These are phyloP conservation scores for Dryoscopus gambensis DNA, from an alignment of 2,113 vertebrate species.

Conservation along the genomic window DNA sequence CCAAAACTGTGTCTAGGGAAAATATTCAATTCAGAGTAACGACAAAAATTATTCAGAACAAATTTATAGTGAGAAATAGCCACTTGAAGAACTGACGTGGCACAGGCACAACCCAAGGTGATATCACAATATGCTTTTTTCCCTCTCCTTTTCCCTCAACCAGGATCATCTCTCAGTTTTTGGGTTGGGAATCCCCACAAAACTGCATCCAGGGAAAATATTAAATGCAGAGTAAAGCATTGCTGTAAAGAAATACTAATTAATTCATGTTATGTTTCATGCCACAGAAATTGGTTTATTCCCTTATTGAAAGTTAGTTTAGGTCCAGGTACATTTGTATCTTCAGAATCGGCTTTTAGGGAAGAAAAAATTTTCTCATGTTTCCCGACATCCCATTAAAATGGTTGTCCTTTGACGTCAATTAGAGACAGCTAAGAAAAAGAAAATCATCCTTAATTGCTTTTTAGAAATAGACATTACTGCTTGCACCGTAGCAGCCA, in stretches of 20 bases:
- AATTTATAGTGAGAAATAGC: conserved; percentile 26
- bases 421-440: not conserved
- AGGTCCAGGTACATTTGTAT: not conserved
- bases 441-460: conserved; percentile 45
- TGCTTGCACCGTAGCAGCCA: not conserved
- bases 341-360: not conserved
- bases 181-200: not conserved
- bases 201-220: not conserved
- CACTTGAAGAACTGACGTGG: not conserved
- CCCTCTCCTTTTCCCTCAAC: not conserved
- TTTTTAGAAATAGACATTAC: conserved; percentile 31
- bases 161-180: not conserved
- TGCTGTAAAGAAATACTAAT: not conserved
- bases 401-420: not conserved
- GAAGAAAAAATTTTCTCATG: not conserved
- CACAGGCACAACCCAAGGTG: not conserved
- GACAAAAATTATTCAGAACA: conserved; percentile 36
- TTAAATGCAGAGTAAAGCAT: not conserved
- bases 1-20: not conserved
- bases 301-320: not conserved
- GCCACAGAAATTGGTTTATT: not conserved
- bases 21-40: not conserved
- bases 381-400: conserved; percentile 37
- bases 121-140: not conserved
- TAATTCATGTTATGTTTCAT: not conserved